Conservation (phyloP, 30 jellyfish, hydroid and myxozoan species). For the Rhopilema esculentum region DNA sequence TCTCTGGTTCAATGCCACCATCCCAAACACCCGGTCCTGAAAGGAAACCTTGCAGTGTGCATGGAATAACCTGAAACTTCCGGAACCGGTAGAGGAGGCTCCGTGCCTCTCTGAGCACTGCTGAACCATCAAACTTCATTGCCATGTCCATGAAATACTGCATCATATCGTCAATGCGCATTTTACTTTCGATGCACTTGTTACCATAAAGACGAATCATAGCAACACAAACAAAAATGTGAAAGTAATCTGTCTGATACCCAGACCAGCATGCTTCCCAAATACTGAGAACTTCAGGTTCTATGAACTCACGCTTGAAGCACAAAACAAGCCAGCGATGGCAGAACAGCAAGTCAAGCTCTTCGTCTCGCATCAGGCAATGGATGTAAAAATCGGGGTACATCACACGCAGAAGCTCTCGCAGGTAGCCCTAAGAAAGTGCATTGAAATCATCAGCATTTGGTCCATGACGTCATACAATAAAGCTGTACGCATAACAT, state of each 20-base stretch:
- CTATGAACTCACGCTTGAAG: constrained; percentile 92
- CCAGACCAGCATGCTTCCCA: constrained; percentile 99
- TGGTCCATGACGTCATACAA: background rate
- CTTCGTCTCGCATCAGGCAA: constrained; percentile 83
- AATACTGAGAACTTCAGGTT: constrained; percentile 71
- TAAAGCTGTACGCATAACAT: no score
- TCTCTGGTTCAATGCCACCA: constrained; percentile 95
- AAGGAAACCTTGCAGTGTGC: constrained; percentile 83
- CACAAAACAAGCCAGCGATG: constrained; percentile 99
- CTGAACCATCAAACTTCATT: constrained; percentile 87
- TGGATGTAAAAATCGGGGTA: constrained; percentile 91
- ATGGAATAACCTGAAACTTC: constrained; percentile 80
- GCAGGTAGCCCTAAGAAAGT: constrained; percentile 78
- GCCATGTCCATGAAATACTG: constrained; percentile 88
- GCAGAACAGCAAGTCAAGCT: constrained; percentile 78
- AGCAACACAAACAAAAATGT: constrained; percentile 90
- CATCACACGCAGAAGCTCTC: constrained; percentile 87
- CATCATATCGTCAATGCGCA: constrained; percentile 84
- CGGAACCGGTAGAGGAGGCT: constrained; percentile 77
- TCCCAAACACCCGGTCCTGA: constrained; percentile 94
- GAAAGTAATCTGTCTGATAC: constrained; percentile 93
- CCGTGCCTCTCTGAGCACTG: constrained; percentile 87
- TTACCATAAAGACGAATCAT: constrained; percentile 74
- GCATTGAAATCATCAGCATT: background rate
- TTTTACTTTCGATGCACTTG: constrained; percentile 67